A percentile compares a stretch with the other conserved stretches of the same genome.
Conservation (phyloP, 2,113 vertebrate species). For the Pungitius pungitius region DNA sequence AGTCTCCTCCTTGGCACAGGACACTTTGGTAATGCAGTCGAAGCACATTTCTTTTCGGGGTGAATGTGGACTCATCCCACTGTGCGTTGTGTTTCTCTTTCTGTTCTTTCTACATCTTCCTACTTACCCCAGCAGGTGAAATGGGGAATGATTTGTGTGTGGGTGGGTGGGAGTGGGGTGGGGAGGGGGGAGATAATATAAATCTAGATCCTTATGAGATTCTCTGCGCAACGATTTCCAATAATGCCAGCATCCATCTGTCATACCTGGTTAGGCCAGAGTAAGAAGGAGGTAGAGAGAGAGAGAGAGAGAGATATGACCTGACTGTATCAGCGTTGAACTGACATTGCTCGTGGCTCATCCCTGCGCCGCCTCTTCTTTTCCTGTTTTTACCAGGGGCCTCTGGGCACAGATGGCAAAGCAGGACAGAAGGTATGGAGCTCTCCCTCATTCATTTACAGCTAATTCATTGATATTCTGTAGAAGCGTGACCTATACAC, state of each 20-base stretch:
- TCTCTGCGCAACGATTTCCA: conserved; percentile 77
- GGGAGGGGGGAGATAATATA: conserved; percentile 40
- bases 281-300: conserved; percentile 40
- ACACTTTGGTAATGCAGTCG: conserved; percentile 59
- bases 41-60: conserved; percentile 9
- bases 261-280: conserved; percentile 72
- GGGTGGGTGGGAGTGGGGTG: background rate
- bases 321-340: conserved; percentile 49
- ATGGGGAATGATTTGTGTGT: conserved; percentile 62
- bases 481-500: conserved; percentile 39
- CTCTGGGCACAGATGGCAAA: conserved; percentile 71
- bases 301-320: conserved; percentile 37
- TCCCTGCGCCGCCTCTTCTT: conserved; percentile 14
- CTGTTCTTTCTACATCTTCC: conserved; percentile 50
- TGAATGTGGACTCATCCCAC: conserved; percentile 9
- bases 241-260: conserved; percentile 74
- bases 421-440: conserved; percentile 75
- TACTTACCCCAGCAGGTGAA: conserved; percentile 50
- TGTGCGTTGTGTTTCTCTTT: conserved; percentile 36
- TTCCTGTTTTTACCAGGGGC: conserved; percentile 65
- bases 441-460: conserved; percentile 36
- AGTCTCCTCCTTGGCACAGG: conserved; percentile 55
- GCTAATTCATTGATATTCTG: conserved; percentile 57
- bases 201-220: conserved; percentile 71
- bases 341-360: conserved; percentile 42